Conservation (phyloP, 2,797 vertebrate genomes). For the Rhinatrema bivittatum region DNA sequence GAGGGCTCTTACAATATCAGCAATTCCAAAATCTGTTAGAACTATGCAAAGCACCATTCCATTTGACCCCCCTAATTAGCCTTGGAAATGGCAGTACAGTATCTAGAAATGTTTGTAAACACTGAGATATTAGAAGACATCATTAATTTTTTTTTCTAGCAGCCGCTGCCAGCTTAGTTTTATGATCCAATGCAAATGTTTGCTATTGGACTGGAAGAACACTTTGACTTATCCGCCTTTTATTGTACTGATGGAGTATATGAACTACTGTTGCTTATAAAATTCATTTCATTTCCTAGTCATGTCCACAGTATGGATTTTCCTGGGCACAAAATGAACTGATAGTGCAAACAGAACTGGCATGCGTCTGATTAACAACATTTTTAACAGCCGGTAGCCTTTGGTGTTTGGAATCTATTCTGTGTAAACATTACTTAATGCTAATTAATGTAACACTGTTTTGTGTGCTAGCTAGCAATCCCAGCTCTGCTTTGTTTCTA, state of each 20-base stretch:
- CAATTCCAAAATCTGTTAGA: too few species aligned
- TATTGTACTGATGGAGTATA: not conserved
- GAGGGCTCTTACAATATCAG: too few species aligned
- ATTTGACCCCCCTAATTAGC: too few species aligned
- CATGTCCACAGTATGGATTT: not conserved
- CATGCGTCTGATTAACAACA: too few species aligned
- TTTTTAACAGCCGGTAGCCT: too few species aligned
- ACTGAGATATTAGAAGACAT: conserved; percentile 1
- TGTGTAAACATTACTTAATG: not conserved
- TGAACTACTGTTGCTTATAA: not conserved
- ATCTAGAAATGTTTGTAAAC: too few species aligned
- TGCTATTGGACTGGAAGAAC: conserved; percentile 4
- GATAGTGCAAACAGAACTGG: too few species aligned
- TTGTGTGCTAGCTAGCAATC: not conserved
- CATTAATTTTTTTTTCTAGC: not conserved
- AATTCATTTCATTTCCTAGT: not conserved
- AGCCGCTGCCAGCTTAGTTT: not conserved
- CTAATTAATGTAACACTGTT: not conserved
- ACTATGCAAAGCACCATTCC: too few species aligned
- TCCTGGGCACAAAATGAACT: not conserved
- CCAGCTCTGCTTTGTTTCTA: not conserved
- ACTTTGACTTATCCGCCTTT: not conserved
- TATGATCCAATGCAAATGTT: not conserved
- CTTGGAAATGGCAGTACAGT: too few species aligned
- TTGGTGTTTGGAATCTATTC: too few species aligned